Evolutionary conservation across 1,140 invertebrate species (phyloP).

Genomic region (Drosophila aff.): DNA sequence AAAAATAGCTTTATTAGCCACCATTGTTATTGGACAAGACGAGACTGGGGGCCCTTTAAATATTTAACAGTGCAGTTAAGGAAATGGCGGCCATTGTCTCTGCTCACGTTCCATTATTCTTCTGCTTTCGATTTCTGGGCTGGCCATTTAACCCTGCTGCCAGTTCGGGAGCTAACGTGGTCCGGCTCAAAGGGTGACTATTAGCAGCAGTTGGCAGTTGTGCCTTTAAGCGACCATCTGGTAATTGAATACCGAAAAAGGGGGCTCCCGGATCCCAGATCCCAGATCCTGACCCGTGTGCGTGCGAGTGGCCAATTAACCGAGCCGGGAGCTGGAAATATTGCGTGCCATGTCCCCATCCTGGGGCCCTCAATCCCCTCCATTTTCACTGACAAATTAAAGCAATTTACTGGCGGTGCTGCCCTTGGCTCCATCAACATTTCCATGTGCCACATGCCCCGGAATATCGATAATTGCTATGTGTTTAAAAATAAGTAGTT

Average conservation of each 20-base stretch:
- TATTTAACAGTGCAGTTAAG: slow-evolving; percentile 39
- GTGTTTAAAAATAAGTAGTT: slow-evolving; percentile 33
- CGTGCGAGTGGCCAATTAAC: slow-evolving; percentile 69
- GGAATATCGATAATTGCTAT: slow-evolving; percentile 42
- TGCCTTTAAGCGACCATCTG: slow-evolving; percentile 44
- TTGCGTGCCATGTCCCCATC: slow-evolving; percentile 66
- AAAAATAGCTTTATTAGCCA: slow-evolving; percentile 67
- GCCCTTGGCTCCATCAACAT: slow-evolving; percentile 19
- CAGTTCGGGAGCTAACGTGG: slow-evolving; percentile 51
- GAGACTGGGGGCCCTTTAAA: slow-evolving; percentile 21
- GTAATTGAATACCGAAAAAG: slow-evolving; percentile 76
- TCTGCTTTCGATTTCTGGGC: slow-evolving; percentile 43
- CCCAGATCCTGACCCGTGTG: slow-evolving; percentile 38
- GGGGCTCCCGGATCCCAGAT: slow-evolving; percentile 8
- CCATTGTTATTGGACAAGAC: slow-evolving; percentile 8
- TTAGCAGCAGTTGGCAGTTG: slow-evolving; percentile 63
- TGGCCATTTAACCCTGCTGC: slow-evolving; percentile 39
- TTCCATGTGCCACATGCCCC: slow-evolving; percentile 12
- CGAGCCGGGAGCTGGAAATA: slow-evolving; percentile 30
- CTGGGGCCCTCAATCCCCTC: slow-evolving; percentile 3
- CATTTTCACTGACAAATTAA: slow-evolving; percentile 66
- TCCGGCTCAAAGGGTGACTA: slow-evolving; percentile 65
- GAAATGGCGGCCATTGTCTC: slow-evolving; percentile 16
- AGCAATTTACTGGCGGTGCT: slow-evolving; percentile 61
- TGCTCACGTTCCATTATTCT: slow-evolving; percentile 21